Evolutionary conservation across 2,888 invertebrate species (phyloP).

Genomic region (Bombylius discolor): DNA sequence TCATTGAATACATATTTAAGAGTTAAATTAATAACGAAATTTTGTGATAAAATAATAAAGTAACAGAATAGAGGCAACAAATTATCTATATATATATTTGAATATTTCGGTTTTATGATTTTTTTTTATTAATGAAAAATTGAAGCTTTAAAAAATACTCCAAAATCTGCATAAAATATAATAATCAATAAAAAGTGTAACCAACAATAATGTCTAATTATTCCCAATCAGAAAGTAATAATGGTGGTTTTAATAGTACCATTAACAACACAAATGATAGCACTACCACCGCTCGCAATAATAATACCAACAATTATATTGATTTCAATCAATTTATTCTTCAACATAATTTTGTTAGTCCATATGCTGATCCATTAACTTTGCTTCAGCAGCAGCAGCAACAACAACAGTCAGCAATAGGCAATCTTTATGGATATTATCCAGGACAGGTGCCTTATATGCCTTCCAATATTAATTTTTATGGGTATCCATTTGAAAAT

Average conservation of each 20-base stretch:
- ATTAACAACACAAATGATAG: not conserved
- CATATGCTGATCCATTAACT: not conserved
- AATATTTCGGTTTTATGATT: too few species aligned
- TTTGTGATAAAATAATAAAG: too few species aligned
- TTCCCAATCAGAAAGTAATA: not conserved
- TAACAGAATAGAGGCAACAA: too few species aligned
- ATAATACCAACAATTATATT: constrained; percentile 25
- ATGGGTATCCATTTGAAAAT: not conserved
- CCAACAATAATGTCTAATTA: not conserved
- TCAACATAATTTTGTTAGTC: constrained; percentile 28
- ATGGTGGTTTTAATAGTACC: not conserved
- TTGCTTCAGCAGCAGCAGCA: not conserved
- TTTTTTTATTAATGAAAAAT: too few species aligned
- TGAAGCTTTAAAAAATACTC: too few species aligned
- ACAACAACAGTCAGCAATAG: not conserved
- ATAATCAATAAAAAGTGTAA: not conserved
- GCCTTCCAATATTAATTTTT: not conserved
- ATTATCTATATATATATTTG: too few species aligned
- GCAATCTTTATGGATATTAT: constrained; percentile 2
- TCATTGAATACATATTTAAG: too few species aligned
- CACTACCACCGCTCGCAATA: not conserved
- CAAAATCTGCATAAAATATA: too few species aligned
- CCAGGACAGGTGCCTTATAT: constrained; percentile 11
- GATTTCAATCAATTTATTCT: constrained; percentile 34
- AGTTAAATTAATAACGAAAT: too few species aligned